Percentiles rank a stretch among this genome's conserved stretches.
Conservation (phyloP, 2,888 invertebrate genomes). For the Sesia apiformis region DNA sequence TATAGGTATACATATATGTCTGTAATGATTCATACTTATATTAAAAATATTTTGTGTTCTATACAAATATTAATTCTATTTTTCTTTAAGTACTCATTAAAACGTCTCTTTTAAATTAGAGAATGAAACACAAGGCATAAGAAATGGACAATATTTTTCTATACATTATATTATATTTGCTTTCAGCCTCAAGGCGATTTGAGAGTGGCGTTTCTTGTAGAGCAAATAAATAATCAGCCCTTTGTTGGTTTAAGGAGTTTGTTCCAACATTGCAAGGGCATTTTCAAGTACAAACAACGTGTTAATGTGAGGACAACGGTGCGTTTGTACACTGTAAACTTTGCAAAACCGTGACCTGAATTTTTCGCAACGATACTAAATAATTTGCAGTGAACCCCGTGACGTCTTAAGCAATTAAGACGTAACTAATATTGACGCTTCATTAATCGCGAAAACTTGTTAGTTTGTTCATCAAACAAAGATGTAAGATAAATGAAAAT, state of each 20-base stretch:
- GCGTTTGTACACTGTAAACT: slow-evolving; percentile 21
- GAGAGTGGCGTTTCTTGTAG: slow-evolving; percentile 48
- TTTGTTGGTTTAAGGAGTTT: slow-evolving; percentile 22
- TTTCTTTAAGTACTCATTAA: too few relatives aligned
- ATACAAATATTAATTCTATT: too few relatives aligned
- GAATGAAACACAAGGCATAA: too few relatives aligned
- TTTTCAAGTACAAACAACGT: slow-evolving; percentile 24
- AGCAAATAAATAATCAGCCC: slow-evolving; percentile 35
- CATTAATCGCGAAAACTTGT: too few relatives aligned
- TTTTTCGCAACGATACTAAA: slow-evolving; percentile 12
- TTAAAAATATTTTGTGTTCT: too few relatives aligned
- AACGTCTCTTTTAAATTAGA: too few relatives aligned
- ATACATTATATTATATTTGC: slow-evolving; percentile 10
- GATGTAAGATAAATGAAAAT: too few relatives aligned
- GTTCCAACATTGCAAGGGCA: slow-evolving; percentile 21
- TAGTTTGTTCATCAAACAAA: too few relatives aligned
- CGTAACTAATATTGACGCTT: too few relatives aligned
- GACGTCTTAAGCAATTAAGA: neutral
- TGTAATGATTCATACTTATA: too few relatives aligned
- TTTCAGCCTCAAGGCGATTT: slow-evolving; percentile 33
- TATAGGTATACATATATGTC: too few relatives aligned
- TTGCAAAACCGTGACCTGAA: slow-evolving; percentile 24
- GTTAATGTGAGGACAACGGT: slow-evolving; percentile 23
- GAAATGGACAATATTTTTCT: too few relatives aligned
- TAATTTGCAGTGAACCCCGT: neutral